Base-by-base conservation (phyloP, 2,888 invertebrate species). In the Trissonchulus latispiculum region DNA sequence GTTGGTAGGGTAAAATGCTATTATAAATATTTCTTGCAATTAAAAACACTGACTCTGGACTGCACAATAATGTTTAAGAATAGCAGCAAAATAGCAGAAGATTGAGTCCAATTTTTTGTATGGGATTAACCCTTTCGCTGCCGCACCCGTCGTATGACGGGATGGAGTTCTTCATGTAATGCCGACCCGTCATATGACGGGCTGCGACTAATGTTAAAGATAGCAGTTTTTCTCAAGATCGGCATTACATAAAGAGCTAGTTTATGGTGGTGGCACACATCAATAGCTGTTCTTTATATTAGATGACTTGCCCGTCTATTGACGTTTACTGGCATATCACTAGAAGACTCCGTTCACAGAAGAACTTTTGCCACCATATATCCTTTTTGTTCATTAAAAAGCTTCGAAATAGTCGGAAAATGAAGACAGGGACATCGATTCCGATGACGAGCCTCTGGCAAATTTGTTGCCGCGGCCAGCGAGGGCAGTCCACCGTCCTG, bases 171-270 rank as follows among this genome's bases (percentile, higher is more conserved):
- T 8, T 48, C 48, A 48, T 23, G 48, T 48, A 48, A 23, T 64
- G 64, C 8, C 28, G 64, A 29, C 64, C 64, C 64, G 64, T 64
- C 29, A 64, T 31, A 31, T 64, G 18, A 64, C 64, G 64, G 64
- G 64, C 64, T 64, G 64, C 33, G 31, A 33, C 33, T 31, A 64
- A n/a, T 64, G 29, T 64, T 64, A 64, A 64, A 64, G 28, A 64
- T 64, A 64, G 48, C 48, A 48, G 48, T 48, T 48, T 48, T 48
- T 48, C 48, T 48, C 48, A 48, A 48, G 48, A 48, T 48, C 23
- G 48, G 48, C 48, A 48, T 48, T 48, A 48, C 48, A 48, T 15
- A 23, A 48, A 48, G 48, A 48, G 48, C 23, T 48, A 48, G 48
- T 48, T 48, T 48, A 15, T 48, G 48, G 48, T 48, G 48, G 48